Percentiles rank a stretch among this genome's conserved stretches.
Conservation (phyloP, 2,113 vertebrate genomes). For the Tursiops truncatus region DNA sequence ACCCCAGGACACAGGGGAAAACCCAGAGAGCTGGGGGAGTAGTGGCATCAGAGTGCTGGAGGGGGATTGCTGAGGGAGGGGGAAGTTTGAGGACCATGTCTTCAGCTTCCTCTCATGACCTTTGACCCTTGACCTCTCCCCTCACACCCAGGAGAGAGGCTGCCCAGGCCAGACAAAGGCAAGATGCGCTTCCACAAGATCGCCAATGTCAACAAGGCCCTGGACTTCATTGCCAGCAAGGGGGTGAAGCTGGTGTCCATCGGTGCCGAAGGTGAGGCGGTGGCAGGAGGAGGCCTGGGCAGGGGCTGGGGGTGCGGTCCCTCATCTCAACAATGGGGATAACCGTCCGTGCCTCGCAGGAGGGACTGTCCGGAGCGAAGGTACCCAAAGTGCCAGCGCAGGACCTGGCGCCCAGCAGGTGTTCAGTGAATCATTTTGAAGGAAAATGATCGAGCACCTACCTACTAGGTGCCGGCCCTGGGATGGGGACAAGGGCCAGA, state of each 20-base stretch:
- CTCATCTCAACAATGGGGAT: neutral
- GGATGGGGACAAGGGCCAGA: neutral
- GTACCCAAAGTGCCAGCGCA: neutral
- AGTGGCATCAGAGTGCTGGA: neutral
- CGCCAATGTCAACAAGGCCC: constrained; percentile 94
- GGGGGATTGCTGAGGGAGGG: neutral
- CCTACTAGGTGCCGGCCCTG: neutral
- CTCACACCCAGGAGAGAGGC: constrained; percentile 87
- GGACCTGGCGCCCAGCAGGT: neutral
- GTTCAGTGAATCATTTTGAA: neutral
- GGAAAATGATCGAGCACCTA: neutral
- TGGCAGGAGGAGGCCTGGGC: neutral
- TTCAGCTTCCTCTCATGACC: neutral
- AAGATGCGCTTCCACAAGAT: constrained; percentile 98
- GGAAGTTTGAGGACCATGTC: neutral
- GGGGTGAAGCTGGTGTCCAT: constrained; percentile 87
- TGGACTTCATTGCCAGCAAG: constrained; percentile 95
- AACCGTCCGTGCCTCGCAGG: neutral
- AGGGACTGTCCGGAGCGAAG: neutral
- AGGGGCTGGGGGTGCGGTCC: accelerated
- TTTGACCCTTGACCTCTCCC: neutral
- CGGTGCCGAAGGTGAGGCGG: constrained; percentile 79
- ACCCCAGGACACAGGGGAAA: neutral
- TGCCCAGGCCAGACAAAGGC: constrained; percentile 95
- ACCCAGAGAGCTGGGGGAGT: neutral